Base-by-base conservation (phyloP, 1,140 invertebrate species). In the Ostrea denselamellosa region DNA sequence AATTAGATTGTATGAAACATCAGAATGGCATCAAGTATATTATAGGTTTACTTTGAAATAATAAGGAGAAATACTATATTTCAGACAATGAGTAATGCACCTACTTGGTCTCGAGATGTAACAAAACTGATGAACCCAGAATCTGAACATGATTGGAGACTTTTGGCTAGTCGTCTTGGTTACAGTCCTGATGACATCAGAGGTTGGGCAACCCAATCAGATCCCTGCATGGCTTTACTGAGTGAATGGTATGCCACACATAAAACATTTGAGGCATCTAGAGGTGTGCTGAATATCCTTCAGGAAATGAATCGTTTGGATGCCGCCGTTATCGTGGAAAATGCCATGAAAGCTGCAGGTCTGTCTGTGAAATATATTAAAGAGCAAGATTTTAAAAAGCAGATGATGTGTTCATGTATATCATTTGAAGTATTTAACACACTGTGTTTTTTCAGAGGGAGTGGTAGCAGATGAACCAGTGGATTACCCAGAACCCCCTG, bases 201-300 rank as follows among this genome's bases (percentile, higher is more conserved):
- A 82, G 91, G 85, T 12, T 94, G 93, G 93, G 90, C 92, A 3
- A 90, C 90, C 14, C 91, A 92, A 65, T 51, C 88, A 28, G 93
- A 94, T 87, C 93, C 93, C 12, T 94, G 93, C 85, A 93, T 94
- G 93, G 89, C 92, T 12, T 84, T 94, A 87, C 89, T 94, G 17
- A 92, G 90, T 88, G 93, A 94, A 85, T 94, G 93, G 93, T 94
- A 93, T 85, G 90, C 93, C 51, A 94, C 92, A 22, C 92, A 93
- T 85, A 94, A 92, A 87, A 93, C 91, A 19, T 90, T 89, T 62
- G 93, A 94, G 82, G 93, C 93, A 12, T 93, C 90, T 8, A 86
- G 87, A 88, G 93, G 89, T 0, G 88, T 94, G 22, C 81, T 93
- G 51, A 92, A 85, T 28, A 71, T 86, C 54, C 86, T 94, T 10